phyloP scores from a whole-genome alignment of 30 jellyfish, hydroid and myxozoan species.

The Turritopsis rubra region DNA sequence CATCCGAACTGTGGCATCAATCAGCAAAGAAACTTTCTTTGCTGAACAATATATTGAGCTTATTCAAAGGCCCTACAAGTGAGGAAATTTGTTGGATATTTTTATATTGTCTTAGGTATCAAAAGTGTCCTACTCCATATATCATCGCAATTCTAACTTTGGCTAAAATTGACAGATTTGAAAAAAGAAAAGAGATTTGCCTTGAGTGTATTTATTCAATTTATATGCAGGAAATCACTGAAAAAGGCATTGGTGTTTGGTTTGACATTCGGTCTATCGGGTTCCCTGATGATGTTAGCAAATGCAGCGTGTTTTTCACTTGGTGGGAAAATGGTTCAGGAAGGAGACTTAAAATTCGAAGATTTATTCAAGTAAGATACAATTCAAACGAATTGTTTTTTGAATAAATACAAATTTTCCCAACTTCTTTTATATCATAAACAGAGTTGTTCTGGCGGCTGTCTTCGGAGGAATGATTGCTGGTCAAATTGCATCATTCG shows the following conservation, averaged over 20 bases:
- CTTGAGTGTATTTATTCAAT: too few species aligned
- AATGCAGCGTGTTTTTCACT: conserved; percentile 92
- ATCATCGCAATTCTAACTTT: too few species aligned
- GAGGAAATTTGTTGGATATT: not conserved
- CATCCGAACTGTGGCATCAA: conserved; percentile 80
- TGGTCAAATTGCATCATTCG: conserved; percentile 88
- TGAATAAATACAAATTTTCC: not conserved
- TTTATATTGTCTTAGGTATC: too few species aligned
- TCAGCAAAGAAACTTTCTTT: conserved; percentile 69
- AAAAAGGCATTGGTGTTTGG: conserved; percentile 62
- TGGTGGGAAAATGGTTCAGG: conserved; percentile 90
- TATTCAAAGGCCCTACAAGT: conserved; percentile 53
- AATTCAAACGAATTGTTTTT: not conserved
- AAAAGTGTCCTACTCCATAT: too few species aligned
- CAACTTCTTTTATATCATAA: too few species aligned
- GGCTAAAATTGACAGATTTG: too few species aligned
- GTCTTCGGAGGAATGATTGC: conserved; percentile 90
- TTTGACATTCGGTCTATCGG: conserved; percentile 72
- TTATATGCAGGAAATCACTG: conserved; percentile 44
- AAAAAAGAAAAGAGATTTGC: too few species aligned
- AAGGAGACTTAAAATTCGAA: conserved; percentile 48
- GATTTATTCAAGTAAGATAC: conserved; percentile 70
- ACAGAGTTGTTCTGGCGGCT: conserved; percentile 70
- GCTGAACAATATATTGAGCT: conserved; percentile 35
- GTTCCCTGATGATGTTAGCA: conserved; percentile 73